Evolutionary conservation across 37 sponge, comb jelly and placozoan genomes (phyloP).

Genomic region (Amphimedon queenslandica): DNA sequence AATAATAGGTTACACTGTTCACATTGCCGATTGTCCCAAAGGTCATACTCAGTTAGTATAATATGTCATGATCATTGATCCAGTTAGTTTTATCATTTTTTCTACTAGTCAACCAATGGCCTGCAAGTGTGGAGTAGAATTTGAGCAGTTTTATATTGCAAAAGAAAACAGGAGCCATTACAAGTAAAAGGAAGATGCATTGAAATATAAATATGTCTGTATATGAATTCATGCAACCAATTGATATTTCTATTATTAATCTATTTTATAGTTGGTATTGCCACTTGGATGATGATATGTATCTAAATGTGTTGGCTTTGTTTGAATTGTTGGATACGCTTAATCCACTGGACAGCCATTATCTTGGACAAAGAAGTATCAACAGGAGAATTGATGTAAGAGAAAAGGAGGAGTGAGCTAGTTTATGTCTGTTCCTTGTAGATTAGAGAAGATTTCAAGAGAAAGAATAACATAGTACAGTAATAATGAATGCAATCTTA

Average conservation of each 20-base stretch:
- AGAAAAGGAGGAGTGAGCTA: conserved; percentile 2
- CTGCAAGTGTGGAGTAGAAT: conserved; percentile 53
- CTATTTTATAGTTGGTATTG: conserved; percentile 50
- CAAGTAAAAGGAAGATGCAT: conserved; percentile 13
- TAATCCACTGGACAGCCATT: conserved; percentile 18
- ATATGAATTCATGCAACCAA: no score
- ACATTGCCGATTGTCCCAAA: background rate
- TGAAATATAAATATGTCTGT: no score
- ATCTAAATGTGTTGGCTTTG: conserved; percentile 37
- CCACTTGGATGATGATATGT: conserved; percentile 70
- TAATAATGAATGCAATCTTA: no score
- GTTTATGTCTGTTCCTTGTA: background rate
- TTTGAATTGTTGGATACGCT: conserved; percentile 1
- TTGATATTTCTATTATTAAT: conserved; percentile 8
- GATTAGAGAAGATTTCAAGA: no score
- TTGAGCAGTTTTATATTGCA: conserved; percentile 22
- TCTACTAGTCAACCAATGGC: conserved; percentile 14
- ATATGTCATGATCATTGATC: background rate
- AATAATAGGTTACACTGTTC: conserved; percentile 19
- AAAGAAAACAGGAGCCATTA: background rate
- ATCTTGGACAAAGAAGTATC: conserved; percentile 44
- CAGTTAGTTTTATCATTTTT: background rate
- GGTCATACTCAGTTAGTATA: conserved; percentile 6
- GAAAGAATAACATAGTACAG: no score
- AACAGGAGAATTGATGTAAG: background rate